A percentile compares a stretch with the other conserved stretches of the same genome.
Conservation (phyloP, 2,797 vertebrate species). For the Heterohyrax brucei region DNA sequence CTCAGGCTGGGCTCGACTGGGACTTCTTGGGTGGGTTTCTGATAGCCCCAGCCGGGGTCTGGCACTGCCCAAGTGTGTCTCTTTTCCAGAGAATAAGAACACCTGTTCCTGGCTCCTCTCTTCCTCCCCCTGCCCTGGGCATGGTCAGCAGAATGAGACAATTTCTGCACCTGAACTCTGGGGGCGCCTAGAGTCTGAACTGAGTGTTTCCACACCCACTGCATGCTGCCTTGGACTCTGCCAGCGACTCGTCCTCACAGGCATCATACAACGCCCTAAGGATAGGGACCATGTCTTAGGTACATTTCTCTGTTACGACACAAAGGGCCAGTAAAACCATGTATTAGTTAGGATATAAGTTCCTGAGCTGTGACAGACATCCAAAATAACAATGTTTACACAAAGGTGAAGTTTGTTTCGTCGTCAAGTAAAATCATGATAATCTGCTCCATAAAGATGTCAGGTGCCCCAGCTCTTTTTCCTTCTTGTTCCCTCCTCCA, state of each 20-base stretch:
- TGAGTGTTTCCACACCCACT: too few species aligned
- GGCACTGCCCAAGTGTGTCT: background rate
- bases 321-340: background rate
- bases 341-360: background rate
- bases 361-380: background rate
- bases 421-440: background rate
- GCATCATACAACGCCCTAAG: background rate
- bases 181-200: background rate
- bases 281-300: background rate
- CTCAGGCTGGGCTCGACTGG: background rate
- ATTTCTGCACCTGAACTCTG: background rate
- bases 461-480: background rate
- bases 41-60: background rate
- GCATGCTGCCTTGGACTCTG: background rate
- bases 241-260: background rate
- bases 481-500: background rate
- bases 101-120: background rate
- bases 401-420: background rate
- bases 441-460: background rate
- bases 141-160: background rate
- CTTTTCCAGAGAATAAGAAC: constrained; percentile 8
- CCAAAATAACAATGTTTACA: background rate
- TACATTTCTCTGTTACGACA: background rate
- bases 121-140: background rate
- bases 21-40: background rate